Base-by-base conservation (phyloP, 1,140 invertebrate species). In the Hesperophylax magnus region DNA sequence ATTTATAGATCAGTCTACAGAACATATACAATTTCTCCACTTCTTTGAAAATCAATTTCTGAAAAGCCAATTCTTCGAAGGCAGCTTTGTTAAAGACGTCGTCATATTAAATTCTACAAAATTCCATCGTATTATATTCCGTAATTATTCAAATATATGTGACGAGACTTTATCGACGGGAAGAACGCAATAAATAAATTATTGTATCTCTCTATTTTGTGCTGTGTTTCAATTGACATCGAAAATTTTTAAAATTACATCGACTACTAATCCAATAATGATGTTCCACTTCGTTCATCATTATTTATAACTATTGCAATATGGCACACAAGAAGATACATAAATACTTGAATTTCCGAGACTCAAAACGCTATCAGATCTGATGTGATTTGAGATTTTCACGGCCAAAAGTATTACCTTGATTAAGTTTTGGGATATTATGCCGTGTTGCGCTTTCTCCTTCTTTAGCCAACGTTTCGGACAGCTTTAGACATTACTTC, bases 1-100 rank as follows among this genome's bases (percentile, higher is more conserved):
- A 71, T 71, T 47, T 47, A 71, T 71, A 18, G 67, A 71, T 71
- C 67, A 71, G 67, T 71, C 67, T 71, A 71, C 67, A 20, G 67
- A 71, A 52, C 31, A 52, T 65, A 71, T 47, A 47, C 31, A 47
- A 47, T n/a, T 47, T 71, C 22, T n/a, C 47, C 67, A 71, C 39
- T 27, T 27, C 27, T 65, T 60, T 60, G 56, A 60, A 60, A 60
- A 60, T 20, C 56, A 60, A 24, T 65, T 39, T 71, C 31, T 47
- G 67, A 71, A 71, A 71, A 71, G 31, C 67, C 67, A 65, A 27
- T 27, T 65, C 61, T 14, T 65, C 22, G 11, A 65, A 65, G 61
- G 61, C 61, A 65, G 27, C 61, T 65, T 27, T 20, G 34, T 39
- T 39, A 27, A 63, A 56, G 20, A 58, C 17, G 54, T 3, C 14